Evolutionary conservation across 2,888 invertebrate species (phyloP), one percentile per base, ranked within the genome.

Genomic region (Microctonus aethiopoides): DNA sequence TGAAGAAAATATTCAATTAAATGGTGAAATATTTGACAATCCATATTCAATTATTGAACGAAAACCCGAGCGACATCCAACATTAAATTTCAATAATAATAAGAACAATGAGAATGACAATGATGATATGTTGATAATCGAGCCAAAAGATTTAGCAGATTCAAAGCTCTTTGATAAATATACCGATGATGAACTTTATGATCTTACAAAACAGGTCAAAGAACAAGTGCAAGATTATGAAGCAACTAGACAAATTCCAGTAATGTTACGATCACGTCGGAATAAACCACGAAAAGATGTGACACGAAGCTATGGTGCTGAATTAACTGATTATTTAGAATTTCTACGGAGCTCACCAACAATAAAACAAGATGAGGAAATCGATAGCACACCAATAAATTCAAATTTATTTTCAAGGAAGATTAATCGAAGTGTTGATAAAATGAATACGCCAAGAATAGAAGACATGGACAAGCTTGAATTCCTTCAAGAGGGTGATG

Each of bases 221-320:
- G 63, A 74, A 60, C 69, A 68, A 9, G 62, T 71, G 0, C 39
- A 65, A n/a, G 61, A 68, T 24, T 34, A 72, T 11, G 62, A 66
- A 24, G 62, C 32, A 0, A 59, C 70, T 0, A 63, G 70, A n/a
- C 69, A 16, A 3, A n/a, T 73, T 9, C 65, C 59, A 11, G 73
- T 74, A 22, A 69, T 75, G 16, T 72, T 74, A 64, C 71, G 76
- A 13, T 57, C 68, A 13, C 66, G 75, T 57, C 66, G 76, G 11
- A 46, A 46, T 16, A 71, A 72, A 57, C 74, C 74, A 11, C 39
- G 34, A 22, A 29, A 29, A 46, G 41, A 67, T n/a, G 26, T 11
- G 16, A 20, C 66, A 2, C 22, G 54, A 6, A 59, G 22, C 9
- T 51, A 59, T 13, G 66, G 32, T 11, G 57, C 39, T 16, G 32